A percentile compares a stretch with the other conserved stretches of the same genome.
phyloP scores from a whole-genome alignment of 2,888 invertebrate genomes.

The Thysanoteuthis rhombus region DNA sequence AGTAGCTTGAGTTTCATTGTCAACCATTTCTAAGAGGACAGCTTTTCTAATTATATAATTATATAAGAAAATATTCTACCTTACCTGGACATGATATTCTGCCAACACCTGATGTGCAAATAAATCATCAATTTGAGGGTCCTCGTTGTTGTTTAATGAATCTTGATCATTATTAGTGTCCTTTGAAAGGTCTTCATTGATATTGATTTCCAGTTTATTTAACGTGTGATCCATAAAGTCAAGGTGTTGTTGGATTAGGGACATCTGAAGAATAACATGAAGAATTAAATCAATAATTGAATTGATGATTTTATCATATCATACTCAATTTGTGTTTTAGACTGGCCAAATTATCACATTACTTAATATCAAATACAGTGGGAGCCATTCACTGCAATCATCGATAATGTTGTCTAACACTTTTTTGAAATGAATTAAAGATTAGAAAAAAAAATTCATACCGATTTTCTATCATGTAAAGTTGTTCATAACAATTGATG shows the following conservation, averaged over 20 bases:
- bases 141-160: conserved; percentile 38
- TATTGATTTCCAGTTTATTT: conserved; percentile 50
- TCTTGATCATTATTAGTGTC: conserved; percentile 34
- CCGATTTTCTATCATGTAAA: too few relatives aligned
- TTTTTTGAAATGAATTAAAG: too few relatives aligned
- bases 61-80: conserved; percentile 16
- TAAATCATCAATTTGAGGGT: conserved; percentile 33
- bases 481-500: too few relatives aligned
- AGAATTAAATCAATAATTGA: neutral
- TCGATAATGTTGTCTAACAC: too few relatives aligned
- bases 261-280: conserved; percentile 39
- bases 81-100: conserved; percentile 46
- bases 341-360: too few relatives aligned
- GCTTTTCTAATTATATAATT: neutral
- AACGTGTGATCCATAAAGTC: conserved; percentile 59
- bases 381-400: too few relatives aligned
- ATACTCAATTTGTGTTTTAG: too few relatives aligned
- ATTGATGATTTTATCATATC: too few relatives aligned
- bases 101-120: conserved; percentile 39
- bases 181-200: conserved; percentile 33
- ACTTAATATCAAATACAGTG: too few relatives aligned
- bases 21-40: neutral
- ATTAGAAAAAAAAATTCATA: too few relatives aligned
- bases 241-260: conserved; percentile 51
- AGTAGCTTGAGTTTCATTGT: neutral